phyloP scores from a whole-genome alignment of 2,797 vertebrate genomes.

The Orestias chungarensis region DNA sequence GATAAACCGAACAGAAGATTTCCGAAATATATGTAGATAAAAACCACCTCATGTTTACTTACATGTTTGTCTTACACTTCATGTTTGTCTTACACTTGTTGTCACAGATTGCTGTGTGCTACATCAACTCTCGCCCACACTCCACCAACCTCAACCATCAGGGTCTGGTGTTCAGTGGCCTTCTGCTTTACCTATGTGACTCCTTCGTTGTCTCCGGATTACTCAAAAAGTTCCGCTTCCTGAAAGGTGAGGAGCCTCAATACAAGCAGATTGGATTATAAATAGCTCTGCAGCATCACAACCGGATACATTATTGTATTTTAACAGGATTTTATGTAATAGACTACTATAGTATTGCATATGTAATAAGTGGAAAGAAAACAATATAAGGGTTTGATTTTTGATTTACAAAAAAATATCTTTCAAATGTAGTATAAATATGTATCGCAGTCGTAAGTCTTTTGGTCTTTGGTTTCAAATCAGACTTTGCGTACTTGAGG shows the following conservation, averaged over 20 bases:
- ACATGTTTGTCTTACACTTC: constrained; percentile 1
- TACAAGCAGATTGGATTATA: neutral
- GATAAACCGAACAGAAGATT: neutral
- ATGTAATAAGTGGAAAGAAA: neutral
- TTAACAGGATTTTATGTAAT: neutral
- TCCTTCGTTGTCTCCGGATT: constrained; percentile 95
- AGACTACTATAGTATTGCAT: neutral
- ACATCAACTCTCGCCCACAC: constrained; percentile 95
- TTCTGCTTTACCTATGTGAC: constrained; percentile 97
- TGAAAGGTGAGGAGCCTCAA: constrained; percentile 85
- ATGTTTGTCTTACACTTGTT: neutral
- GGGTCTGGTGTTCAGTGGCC: constrained; percentile 92
- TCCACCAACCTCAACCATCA: constrained; percentile 92
- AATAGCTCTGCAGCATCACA: neutral
- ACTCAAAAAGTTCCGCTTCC: constrained; percentile 93
- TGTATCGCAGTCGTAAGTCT: neutral
- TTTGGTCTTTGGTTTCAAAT: no score
- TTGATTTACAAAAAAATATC: neutral
- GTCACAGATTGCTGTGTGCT: constrained; percentile 91
- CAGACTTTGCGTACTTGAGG: no score
- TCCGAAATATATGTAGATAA: neutral
- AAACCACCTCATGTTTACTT: neutral
- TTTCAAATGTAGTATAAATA: neutral
- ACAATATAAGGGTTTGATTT: neutral
- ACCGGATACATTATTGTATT: neutral